Conservation (phyloP, 2,888 invertebrate species). For the Maniola hyperantus region DNA sequence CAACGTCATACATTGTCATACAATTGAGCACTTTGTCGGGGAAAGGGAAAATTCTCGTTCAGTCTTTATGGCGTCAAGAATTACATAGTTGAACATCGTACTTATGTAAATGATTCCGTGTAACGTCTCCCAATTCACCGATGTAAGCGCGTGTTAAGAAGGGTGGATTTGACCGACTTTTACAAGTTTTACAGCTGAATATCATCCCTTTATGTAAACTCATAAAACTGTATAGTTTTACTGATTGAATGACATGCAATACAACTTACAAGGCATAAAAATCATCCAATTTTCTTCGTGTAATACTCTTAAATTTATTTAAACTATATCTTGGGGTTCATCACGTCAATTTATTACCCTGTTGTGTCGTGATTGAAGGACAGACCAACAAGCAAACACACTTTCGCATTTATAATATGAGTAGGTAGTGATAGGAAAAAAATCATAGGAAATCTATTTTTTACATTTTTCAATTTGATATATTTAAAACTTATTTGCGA, state of each 20-base stretch:
- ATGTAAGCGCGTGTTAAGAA: conserved; percentile 28
- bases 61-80: conserved; percentile 34
- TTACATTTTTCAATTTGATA: neutral
- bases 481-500: neutral
- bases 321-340: no score
- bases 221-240: neutral
- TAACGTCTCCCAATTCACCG: conserved; percentile 36
- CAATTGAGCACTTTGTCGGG: neutral
- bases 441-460: no score
- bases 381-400: neutral
- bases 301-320: no score
- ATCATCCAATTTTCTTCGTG: no score
- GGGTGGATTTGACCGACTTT: conserved; percentile 21
- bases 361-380: no score
- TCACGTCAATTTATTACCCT: no score
- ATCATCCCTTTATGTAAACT: conserved; percentile 7
- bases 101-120: conserved; percentile 39
- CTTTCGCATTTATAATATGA: neutral
- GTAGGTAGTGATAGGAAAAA: no score
- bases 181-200: conserved; percentile 23
- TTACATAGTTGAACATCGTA: conserved; percentile 36
- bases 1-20: conserved; percentile 19
- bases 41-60: conserved; percentile 28
- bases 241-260: neutral
- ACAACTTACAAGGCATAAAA: no score